Evolutionary conservation across 2,888 invertebrate genomes (phyloP).

Genomic region (Sicus ferrugineus): DNA sequence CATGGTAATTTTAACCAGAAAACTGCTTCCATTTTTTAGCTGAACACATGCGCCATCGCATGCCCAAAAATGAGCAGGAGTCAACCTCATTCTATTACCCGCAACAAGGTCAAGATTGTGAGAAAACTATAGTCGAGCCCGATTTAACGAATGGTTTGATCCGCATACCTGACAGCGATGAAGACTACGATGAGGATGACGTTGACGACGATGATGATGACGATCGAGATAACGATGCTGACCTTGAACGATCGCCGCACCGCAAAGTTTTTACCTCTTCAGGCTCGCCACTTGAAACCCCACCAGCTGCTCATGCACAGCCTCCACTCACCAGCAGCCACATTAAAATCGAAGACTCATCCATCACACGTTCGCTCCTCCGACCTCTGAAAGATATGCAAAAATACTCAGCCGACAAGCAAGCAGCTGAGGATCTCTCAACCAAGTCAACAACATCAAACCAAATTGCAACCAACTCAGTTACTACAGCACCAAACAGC

Average conservation of each 20-base stretch:
- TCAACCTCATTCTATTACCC: conserved; percentile 53
- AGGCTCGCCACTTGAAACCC: conserved; percentile 42
- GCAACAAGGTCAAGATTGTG: conserved; percentile 56
- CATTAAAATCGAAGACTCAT: conserved; percentile 44
- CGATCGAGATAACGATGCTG: conserved; percentile 36
- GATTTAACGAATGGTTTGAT: conserved; percentile 62
- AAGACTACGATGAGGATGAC: conserved; percentile 61
- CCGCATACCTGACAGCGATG: conserved; percentile 61
- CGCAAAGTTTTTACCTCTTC: conserved; percentile 38
- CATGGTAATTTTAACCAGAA: too few relatives aligned
- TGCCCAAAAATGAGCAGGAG: conserved; percentile 61
- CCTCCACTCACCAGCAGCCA: conserved; percentile 39
- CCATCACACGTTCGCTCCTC: conserved; percentile 43
- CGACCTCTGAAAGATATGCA: conserved; percentile 42
- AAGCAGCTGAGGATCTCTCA: conserved; percentile 53
- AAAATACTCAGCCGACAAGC: conserved; percentile 40
- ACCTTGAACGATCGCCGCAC: conserved; percentile 25
- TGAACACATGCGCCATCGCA: conserved; percentile 63
- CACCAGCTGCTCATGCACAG: conserved; percentile 46
- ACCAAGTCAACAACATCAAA: conserved; percentile 48
- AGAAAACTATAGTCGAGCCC: conserved; percentile 62
- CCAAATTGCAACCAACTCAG: conserved; percentile 4
- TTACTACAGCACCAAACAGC: conserved; percentile 27
- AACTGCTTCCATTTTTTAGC: conserved; percentile 47
- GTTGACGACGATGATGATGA: conserved; percentile 56